A percentile compares a stretch with the other conserved stretches of the same genome.
These are phyloP conservation scores for Pocillopora verrucosa DNA, from an alignment of 64 coral and sea anemone genomes.

Conservation along the genomic window DNA sequence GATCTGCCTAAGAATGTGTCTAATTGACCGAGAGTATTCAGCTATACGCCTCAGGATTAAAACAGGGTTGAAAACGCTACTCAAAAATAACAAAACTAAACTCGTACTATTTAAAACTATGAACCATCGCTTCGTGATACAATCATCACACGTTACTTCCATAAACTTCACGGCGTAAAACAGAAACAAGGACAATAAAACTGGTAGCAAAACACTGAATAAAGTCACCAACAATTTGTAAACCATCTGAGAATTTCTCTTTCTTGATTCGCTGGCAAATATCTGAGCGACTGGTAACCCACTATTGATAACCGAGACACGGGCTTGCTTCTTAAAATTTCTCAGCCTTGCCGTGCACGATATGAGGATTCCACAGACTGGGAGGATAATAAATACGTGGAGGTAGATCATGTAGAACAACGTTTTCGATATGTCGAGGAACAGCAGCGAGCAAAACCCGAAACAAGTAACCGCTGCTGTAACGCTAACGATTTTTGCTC, in stretches of 20 bases:
- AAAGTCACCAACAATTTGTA: slow-evolving; percentile 8
- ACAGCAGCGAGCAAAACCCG: neutral
- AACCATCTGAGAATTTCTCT: slow-evolving; percentile 12
- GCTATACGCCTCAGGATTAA: neutral
- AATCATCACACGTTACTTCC: neutral
- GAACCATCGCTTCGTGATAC: neutral
- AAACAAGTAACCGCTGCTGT: neutral
- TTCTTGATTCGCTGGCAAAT: slow-evolving; percentile 4
- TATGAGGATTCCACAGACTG: neutral
- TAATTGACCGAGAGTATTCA: slow-evolving; percentile 31
- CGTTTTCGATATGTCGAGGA: slow-evolving; percentile 2
- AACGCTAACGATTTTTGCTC: slow-evolving; percentile 1
- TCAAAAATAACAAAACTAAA: slow-evolving; percentile 4
- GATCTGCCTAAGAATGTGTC: neutral
- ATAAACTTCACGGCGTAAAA: slow-evolving; percentile 4
- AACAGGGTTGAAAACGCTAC: neutral
- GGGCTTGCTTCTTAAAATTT: slow-evolving; percentile 30
- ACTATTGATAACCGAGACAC: neutral
- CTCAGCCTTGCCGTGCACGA: slow-evolving; percentile 13
- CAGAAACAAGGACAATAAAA: neutral
- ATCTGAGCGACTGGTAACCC: neutral
- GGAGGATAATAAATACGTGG: slow-evolving; percentile 9
- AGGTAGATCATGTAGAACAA: slow-evolving; percentile 21
- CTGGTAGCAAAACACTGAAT: slow-evolving; percentile 3
- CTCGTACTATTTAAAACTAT: neutral